phyloP scores from a whole-genome alignment of 2,888 invertebrate genomes.

The Scelioninae gen. 1 region DNA sequence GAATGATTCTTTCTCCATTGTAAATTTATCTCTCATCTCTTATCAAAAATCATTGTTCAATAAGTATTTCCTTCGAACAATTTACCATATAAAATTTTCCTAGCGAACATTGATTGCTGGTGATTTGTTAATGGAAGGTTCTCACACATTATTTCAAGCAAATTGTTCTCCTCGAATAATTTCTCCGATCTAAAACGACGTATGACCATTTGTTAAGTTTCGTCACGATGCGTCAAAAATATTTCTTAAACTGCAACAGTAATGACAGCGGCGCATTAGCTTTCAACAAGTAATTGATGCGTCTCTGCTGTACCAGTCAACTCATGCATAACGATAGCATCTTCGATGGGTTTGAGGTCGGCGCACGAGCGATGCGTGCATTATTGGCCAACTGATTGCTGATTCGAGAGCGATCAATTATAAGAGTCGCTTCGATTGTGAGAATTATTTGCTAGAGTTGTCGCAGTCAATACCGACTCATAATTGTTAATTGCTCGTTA shows the following conservation, averaged over 20 bases:
- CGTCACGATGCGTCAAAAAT: conserved; percentile 27
- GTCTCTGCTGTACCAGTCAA: background rate
- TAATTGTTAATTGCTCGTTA: conserved; percentile 45
- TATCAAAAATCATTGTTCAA: no score
- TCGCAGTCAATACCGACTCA: conserved; percentile 30
- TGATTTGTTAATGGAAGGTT: no score
- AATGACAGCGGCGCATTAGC: conserved; percentile 33
- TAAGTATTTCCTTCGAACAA: no score
- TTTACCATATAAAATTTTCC: no score
- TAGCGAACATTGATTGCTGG: no score
- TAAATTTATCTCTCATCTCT: no score
- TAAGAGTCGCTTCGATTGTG: conserved; percentile 32
- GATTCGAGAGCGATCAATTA: conserved; percentile 43
- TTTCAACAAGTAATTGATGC: conserved; percentile 48
- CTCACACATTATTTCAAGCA: no score
- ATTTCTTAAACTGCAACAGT: conserved; percentile 15
- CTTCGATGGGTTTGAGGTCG: conserved; percentile 39
- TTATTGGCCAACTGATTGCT: conserved; percentile 34
- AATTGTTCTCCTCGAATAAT: background rate
- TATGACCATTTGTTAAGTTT: conserved; percentile 35
- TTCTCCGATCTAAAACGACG: background rate
- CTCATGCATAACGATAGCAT: conserved; percentile 41
- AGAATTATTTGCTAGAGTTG: conserved; percentile 39
- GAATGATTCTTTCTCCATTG: no score
- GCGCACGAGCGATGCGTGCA: conserved; percentile 31